phyloP scores from a whole-genome alignment of 2,113 vertebrate genomes.

The Hylia prasina region DNA sequence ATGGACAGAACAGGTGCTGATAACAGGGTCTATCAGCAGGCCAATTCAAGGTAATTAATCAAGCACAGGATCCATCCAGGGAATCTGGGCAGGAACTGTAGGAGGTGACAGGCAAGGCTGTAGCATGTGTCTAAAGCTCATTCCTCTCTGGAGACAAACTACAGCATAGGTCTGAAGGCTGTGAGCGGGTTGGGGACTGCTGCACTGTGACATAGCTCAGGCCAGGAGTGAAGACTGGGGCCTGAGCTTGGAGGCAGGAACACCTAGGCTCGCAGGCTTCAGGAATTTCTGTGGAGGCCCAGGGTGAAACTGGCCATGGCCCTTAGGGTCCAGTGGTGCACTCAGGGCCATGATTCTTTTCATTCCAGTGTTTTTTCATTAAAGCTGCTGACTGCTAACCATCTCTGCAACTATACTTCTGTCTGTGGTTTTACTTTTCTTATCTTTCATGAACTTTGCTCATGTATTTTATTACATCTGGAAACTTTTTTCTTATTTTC shows the following conservation, averaged over 20 bases:
- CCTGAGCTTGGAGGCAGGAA: neutral
- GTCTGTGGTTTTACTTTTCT: neutral
- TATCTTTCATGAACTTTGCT: neutral
- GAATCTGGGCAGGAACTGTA: neutral
- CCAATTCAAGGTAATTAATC: neutral
- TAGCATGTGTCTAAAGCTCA: fast-evolving
- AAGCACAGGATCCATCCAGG: neutral
- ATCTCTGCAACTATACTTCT: neutral
- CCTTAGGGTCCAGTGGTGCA: neutral
- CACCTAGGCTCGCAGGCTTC: neutral
- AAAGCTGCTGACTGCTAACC: neutral
- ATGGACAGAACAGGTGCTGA: neutral
- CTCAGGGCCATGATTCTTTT: neutral
- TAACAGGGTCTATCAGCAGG: neutral
- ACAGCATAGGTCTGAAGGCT: neutral
- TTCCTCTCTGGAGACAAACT: neutral
- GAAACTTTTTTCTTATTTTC: neutral
- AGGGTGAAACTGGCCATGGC: neutral
- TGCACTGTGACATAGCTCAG: neutral
- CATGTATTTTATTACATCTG: neutral
- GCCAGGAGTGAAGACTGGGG: neutral
- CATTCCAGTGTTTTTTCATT: neutral
- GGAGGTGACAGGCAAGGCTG: neutral
- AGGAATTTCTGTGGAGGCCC: neutral
- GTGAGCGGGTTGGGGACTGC: neutral